These are phyloP conservation scores for Dasysyrphus albostriatus DNA, from an alignment of 2,888 invertebrate species.

Conservation along the genomic window DNA sequence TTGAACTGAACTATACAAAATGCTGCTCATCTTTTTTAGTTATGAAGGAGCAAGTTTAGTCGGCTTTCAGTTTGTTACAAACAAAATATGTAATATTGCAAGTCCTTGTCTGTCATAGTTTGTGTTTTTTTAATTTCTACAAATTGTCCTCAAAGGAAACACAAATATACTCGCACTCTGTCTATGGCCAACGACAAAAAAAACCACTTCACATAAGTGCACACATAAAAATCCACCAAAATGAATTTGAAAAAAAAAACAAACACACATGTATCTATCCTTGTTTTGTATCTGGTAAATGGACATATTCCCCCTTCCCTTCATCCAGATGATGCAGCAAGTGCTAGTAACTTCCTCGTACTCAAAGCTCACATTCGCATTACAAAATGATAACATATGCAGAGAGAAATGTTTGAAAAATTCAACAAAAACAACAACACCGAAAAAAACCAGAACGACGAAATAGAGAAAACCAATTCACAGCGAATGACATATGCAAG, in stretches of 20 bases:
- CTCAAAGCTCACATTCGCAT: constrained; percentile 50
- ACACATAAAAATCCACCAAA: constrained; percentile 43
- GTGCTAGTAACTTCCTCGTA: constrained; percentile 58
- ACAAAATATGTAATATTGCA: not conserved
- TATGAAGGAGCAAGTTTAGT: not conserved
- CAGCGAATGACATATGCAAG: constrained; percentile 61
- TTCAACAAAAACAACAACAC: constrained; percentile 6
- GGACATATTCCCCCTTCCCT: constrained; percentile 28
- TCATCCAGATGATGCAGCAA: constrained; percentile 14
- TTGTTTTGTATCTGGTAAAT: constrained; percentile 42
- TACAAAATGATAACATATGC: constrained; percentile 67
- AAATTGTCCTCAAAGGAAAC: constrained; percentile 41
- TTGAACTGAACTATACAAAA: no score
- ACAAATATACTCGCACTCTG: constrained; percentile 14
- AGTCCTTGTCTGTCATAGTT: not conserved
- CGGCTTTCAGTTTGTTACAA: not conserved
- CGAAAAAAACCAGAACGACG: constrained; percentile 18
- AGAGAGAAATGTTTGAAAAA: constrained; percentile 34
- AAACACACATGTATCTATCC: not conserved
- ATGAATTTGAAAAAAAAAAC: not conserved
- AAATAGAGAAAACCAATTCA: constrained; percentile 57
- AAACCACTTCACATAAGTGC: constrained; percentile 61
- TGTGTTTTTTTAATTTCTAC: not conserved
- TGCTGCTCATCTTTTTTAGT: not conserved
- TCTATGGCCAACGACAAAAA: not conserved